Percentiles rank a stretch among this genome's conserved stretches.
phyloP scores from a whole-genome alignment of 2,797 vertebrate species.

The Nyctalus aviator region DNA sequence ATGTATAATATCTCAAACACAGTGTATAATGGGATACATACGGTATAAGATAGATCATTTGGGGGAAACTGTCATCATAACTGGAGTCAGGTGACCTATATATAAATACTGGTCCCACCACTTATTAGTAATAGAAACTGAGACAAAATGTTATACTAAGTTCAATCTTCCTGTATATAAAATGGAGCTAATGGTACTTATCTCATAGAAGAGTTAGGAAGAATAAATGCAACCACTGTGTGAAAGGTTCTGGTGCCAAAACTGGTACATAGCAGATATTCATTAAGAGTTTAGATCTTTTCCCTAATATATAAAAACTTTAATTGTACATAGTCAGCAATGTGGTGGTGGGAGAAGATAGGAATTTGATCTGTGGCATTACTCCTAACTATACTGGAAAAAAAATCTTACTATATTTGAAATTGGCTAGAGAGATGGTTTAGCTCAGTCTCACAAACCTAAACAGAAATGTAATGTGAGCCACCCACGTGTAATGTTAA shows the following conservation, averaged over 20 bases:
- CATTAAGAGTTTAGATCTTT: conserved; percentile 39
- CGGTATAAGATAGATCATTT: neutral
- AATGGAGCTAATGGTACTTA: conserved; percentile 19
- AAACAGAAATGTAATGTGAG: neutral
- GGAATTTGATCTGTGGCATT: neutral
- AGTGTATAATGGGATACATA: conserved; percentile 39
- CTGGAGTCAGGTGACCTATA: neutral
- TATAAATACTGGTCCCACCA: neutral
- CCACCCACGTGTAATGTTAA: neutral
- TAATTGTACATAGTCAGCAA: neutral
- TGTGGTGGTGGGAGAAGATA: neutral
- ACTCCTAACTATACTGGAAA: neutral
- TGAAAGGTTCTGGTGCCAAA: neutral
- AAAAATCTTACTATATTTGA: neutral
- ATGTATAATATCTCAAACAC: conserved; percentile 7
- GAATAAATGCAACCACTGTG: conserved; percentile 13
- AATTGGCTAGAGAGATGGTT: neutral
- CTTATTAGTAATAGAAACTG: conserved; percentile 23
- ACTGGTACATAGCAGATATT: neutral
- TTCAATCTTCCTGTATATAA: conserved; percentile 40
- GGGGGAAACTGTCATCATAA: neutral
- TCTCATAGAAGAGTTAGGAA: conserved; percentile 2
- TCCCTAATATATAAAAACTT: neutral
- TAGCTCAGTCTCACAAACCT: neutral
- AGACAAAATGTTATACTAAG: conserved; percentile 33